Conservation (phyloP, 2,888 invertebrate species). For the Coelinius sp. region DNA sequence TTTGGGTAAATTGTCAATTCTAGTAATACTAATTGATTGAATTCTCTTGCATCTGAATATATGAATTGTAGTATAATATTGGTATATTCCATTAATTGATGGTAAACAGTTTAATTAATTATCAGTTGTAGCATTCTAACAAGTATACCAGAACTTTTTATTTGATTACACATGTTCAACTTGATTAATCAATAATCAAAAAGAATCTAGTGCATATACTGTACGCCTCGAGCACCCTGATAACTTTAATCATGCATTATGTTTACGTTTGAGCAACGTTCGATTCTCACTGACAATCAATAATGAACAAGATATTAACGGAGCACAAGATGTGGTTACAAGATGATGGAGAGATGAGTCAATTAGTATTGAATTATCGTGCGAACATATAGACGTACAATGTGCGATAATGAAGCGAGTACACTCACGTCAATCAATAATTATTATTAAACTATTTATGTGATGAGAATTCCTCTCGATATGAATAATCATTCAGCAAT, state of each 20-base stretch:
- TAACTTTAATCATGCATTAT: background rate
- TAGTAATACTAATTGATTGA: background rate
- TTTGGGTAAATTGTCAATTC: background rate
- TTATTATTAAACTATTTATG: conserved; percentile 20
- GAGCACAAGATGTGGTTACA: conserved; percentile 2
- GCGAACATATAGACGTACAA: background rate
- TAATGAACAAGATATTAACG: background rate
- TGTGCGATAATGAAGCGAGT: conserved; percentile 15
- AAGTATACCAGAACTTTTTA: background rate
- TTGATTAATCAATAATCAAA: background rate
- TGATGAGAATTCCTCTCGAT: background rate
- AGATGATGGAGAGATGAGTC: background rate
- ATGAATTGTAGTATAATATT: background rate
- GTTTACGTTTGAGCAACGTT: background rate
- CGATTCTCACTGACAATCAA: conserved; percentile 4
- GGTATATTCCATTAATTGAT: background rate
- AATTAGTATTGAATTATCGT: conserved; percentile 4
- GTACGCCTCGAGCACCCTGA: background rate
- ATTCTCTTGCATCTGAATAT: background rate
- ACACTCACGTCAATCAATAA: background rate
- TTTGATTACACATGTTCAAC: background rate
- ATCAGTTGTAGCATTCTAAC: background rate
- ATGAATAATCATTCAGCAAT: background rate
- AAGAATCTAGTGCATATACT: background rate
- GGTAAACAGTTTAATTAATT: background rate